phyloP scores from a whole-genome alignment of 2,113 vertebrate genomes.

The Bufo bufo region DNA sequence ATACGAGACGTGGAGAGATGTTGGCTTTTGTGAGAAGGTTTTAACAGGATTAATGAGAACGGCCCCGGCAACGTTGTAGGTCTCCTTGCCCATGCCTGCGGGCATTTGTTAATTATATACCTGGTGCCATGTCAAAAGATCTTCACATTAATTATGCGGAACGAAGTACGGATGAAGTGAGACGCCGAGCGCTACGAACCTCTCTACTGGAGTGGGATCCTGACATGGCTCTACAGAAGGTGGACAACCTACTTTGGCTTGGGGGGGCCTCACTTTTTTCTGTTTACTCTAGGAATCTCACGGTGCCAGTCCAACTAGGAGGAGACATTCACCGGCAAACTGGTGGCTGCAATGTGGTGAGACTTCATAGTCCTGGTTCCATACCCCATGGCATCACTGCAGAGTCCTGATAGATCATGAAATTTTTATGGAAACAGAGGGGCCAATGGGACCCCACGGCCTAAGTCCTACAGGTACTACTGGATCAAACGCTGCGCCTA shows the following conservation, averaged over 20 bases:
- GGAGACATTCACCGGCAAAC: too few species aligned
- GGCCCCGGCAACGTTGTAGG: conserved; percentile 18
- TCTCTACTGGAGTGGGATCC: not conserved
- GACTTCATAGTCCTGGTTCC: too few species aligned
- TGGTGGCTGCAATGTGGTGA: too few species aligned
- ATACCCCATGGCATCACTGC: too few species aligned
- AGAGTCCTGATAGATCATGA: too few species aligned
- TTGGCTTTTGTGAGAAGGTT: conserved; percentile 21
- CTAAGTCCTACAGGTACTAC: too few species aligned
- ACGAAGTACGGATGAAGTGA: not conserved
- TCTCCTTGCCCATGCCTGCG: conserved; percentile 54
- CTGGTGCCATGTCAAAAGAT: conserved; percentile 47
- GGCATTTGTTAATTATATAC: conserved; percentile 54
- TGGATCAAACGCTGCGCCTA: too few species aligned
- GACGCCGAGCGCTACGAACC: not conserved
- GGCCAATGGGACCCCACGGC: too few species aligned
- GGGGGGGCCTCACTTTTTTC: not conserved
- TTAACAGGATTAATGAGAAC: conserved; percentile 53
- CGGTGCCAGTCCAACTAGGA: too few species aligned
- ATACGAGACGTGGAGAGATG: conserved; percentile 17
- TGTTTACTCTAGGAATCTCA: too few species aligned
- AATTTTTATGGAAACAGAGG: too few species aligned
- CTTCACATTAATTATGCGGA: not conserved
- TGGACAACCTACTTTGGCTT: not conserved
- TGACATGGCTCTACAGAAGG: not conserved